Conservation (phyloP, 2,888 invertebrate species). For the Chrysodeixis includens region DNA sequence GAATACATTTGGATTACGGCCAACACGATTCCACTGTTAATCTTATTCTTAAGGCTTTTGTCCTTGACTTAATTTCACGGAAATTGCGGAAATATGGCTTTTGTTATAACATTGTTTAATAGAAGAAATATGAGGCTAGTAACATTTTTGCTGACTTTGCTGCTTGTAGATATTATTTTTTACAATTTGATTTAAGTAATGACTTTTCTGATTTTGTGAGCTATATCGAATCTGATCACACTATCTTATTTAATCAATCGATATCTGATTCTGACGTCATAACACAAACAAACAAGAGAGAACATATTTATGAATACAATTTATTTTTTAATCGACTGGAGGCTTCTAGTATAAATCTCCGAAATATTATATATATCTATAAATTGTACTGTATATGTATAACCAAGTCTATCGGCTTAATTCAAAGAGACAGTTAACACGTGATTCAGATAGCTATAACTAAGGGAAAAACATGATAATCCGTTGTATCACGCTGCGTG, state of each 20-base stretch:
- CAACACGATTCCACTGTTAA: slow-evolving; percentile 36
- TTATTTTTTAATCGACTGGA: too few species aligned
- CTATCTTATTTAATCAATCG: too few species aligned
- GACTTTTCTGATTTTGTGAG: background rate
- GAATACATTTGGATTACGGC: slow-evolving; percentile 45
- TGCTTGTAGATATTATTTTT: background rate
- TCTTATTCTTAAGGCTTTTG: slow-evolving; percentile 23
- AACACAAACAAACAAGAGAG: background rate
- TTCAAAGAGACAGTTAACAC: slow-evolving; percentile 38
- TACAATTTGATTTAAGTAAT: background rate
- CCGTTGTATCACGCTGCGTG: slow-evolving; percentile 45
- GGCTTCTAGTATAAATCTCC: background rate
- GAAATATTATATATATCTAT: background rate
- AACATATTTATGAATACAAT: too few species aligned
- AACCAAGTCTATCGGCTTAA: slow-evolving; percentile 14
- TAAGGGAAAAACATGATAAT: slow-evolving; percentile 38
- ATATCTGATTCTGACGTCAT: background rate
- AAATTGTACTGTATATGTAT: background rate
- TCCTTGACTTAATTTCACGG: slow-evolving; percentile 44
- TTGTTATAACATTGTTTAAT: slow-evolving; percentile 19
- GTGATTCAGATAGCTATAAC: slow-evolving; percentile 42
- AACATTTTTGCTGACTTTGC: background rate
- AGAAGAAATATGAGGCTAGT: slow-evolving; percentile 11
- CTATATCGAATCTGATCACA: too few species aligned
- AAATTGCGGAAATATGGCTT: slow-evolving; percentile 9